A percentile compares a stretch with the other conserved stretches of the same genome.
Conservation (phyloP, 2,797 vertebrate species). For the Eidolon dupreanum region DNA sequence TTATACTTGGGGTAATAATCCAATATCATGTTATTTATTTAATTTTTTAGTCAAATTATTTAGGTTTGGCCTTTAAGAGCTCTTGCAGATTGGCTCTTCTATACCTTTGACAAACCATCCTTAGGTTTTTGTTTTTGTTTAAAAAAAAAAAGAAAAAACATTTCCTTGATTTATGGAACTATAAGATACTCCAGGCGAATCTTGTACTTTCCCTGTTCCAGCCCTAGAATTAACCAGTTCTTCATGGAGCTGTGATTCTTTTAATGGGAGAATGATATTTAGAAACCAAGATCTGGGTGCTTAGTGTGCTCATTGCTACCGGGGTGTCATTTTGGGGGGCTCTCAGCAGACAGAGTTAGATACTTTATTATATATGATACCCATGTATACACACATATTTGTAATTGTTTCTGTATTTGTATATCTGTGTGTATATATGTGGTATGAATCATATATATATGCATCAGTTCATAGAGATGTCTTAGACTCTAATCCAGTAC, state of each 20-base stretch:
- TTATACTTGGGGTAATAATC: not conserved
- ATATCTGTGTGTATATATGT: not conserved
- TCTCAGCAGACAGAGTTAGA: not conserved
- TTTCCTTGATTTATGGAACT: slow-evolving; percentile 15
- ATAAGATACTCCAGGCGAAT: not conserved
- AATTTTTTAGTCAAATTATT: not conserved
- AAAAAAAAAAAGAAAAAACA: not conserved
- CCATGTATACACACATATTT: not conserved
- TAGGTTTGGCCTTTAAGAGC: not conserved
- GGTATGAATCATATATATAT: no score
- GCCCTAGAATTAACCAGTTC: not conserved
- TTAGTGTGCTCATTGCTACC: not conserved
- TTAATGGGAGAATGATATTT: not conserved
- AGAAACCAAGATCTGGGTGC: slow-evolving; percentile 7
- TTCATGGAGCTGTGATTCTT: not conserved
- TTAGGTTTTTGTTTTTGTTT: no score
- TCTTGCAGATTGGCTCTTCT: not conserved
- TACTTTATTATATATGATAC: not conserved
- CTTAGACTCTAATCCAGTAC: not conserved
- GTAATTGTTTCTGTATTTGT: not conserved
- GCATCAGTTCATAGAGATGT: not conserved
- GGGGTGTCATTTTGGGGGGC: not conserved
- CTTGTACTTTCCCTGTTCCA: not conserved
- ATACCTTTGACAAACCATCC: not conserved
- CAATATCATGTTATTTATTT: not conserved